These are phyloP conservation scores for Chaenocephalus aceratus DNA, from an alignment of 2,113 vertebrate species.

Conservation along the genomic window DNA sequence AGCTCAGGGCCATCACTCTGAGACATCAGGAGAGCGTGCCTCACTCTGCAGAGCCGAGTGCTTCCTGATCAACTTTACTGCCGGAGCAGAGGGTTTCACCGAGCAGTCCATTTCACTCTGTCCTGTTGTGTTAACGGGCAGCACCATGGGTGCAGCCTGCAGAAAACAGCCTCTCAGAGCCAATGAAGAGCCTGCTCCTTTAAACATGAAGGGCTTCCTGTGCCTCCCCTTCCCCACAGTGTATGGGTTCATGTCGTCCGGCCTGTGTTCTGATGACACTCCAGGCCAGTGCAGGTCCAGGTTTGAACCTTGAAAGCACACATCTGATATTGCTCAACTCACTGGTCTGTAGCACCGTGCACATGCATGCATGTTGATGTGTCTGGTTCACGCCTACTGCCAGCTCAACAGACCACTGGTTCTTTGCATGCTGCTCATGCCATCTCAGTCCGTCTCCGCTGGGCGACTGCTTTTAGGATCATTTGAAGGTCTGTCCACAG, in stretches of 20 bases:
- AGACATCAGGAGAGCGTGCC: not conserved
- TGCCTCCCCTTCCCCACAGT: not conserved
- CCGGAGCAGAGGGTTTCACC: constrained; percentile 9
- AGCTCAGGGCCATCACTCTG: constrained; percentile 13
- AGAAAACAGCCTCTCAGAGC: constrained; percentile 11
- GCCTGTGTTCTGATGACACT: too few species aligned
- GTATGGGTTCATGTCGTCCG: not conserved
- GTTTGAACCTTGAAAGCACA: not conserved
- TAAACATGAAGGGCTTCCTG: not conserved
- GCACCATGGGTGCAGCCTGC: not conserved
- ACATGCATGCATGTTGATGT: not conserved
- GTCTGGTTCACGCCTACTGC: not conserved
- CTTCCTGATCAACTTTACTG: constrained; percentile 37
- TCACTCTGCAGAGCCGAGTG: constrained; percentile 19
- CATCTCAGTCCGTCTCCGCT: too few species aligned
- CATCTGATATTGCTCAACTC: not conserved
- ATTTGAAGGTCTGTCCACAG: too few species aligned
- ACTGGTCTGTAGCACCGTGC: not conserved
- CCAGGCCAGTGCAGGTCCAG: not conserved
- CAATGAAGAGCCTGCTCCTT: not conserved
- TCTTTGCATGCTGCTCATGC: too few species aligned
- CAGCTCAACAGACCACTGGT: not conserved
- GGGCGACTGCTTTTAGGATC: too few species aligned
- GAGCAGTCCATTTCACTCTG: constrained; percentile 17
- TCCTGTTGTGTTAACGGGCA: not conserved